These are phyloP conservation scores for Pocillopora grandis DNA, from an alignment of 92 coral and sea anemone species.

Conservation along the genomic window DNA sequence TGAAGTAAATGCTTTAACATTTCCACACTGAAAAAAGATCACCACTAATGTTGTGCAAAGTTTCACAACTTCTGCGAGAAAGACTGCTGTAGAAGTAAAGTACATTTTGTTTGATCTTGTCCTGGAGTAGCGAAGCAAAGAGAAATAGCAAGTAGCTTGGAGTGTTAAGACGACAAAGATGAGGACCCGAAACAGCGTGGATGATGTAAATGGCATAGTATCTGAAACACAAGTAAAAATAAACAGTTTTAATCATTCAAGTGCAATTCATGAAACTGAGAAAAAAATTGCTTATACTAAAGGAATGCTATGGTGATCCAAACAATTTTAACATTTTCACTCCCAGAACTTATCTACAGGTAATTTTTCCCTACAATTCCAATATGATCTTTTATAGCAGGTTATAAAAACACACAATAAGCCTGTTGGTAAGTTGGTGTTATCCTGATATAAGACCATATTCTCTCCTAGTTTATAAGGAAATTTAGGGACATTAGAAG, in stretches of 20 bases:
- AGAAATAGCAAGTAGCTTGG: conserved; percentile 76
- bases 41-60: conserved; percentile 56
- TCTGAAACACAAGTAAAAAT: conserved; percentile 25
- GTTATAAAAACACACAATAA: no score
- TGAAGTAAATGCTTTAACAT: conserved; percentile 34
- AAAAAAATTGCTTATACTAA: not conserved
- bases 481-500: no score
- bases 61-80: conserved; percentile 63
- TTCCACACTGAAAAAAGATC: conserved; percentile 56
- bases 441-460: no score
- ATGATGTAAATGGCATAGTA: conserved; percentile 49
- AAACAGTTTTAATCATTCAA: not conserved
- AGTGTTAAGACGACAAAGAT: conserved; percentile 64
- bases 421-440: no score
- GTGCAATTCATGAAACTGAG: not conserved
- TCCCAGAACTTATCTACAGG: no score
- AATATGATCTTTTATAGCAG: no score
- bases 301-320: no score
- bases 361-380: no score
- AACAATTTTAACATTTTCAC: no score
- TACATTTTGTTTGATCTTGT: conserved; percentile 69
- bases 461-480: no score
- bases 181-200: conserved; percentile 20
- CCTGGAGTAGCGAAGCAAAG: conserved; percentile 72
- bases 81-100: conserved; percentile 77